These are phyloP conservation scores for Sinopyrophorus schimmeli DNA, from an alignment of 2,888 invertebrate genomes.

Conservation along the genomic window DNA sequence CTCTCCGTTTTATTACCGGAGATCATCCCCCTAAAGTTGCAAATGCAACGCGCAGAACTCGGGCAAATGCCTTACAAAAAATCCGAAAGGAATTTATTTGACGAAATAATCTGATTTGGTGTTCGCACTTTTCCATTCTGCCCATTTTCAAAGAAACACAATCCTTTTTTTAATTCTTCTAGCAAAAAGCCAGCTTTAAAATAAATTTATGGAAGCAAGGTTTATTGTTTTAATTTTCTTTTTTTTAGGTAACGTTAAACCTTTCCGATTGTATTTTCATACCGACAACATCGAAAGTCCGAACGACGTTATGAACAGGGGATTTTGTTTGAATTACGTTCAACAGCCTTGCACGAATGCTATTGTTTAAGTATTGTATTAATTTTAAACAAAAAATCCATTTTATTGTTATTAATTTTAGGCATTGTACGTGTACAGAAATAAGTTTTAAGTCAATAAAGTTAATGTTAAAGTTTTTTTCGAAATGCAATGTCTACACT, in stretches of 20 bases:
- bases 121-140: constrained; percentile 5
- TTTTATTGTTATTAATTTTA: too few species aligned
- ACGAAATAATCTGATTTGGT: constrained; percentile 9
- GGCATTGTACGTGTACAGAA: too few species aligned
- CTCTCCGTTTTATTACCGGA: neutral
- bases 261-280: constrained; percentile 78
- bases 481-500: too few species aligned
- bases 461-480: too few species aligned
- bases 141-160: too few species aligned
- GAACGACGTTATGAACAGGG: constrained; percentile 73
- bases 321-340: constrained; percentile 81
- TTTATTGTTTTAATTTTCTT: too few species aligned
- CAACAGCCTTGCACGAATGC: constrained; percentile 81
- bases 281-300: constrained; percentile 78
- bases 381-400: too few species aligned
- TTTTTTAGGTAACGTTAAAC: constrained; percentile 74
- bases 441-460: too few species aligned
- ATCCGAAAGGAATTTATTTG: too few species aligned
- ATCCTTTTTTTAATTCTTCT: neutral
- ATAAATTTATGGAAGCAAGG: neutral
- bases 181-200: neutral
- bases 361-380: constrained; percentile 34
- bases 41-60: neutral
- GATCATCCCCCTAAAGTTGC: too few species aligned
- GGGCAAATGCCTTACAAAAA: neutral